These are phyloP conservation scores for Aleiodes testaceus DNA, from an alignment of 2,888 invertebrate species.

Conservation along the genomic window DNA sequence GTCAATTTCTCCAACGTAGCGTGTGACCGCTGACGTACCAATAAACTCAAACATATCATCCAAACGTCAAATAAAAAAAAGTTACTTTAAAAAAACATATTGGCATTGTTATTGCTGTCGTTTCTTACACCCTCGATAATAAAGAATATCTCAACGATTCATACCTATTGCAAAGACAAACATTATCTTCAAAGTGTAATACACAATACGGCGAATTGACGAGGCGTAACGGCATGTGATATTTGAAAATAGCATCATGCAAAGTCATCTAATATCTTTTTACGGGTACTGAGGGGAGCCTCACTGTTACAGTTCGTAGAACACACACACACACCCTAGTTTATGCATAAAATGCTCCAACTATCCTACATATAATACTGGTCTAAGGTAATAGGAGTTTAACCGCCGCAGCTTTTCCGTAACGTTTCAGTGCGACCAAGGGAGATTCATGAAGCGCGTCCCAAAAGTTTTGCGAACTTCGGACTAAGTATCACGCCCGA, in stretches of 20 bases:
- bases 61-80: no score
- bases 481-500: constrained; percentile 47
- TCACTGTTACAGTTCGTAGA: constrained; percentile 23
- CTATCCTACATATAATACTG: background rate
- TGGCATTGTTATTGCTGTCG: no score
- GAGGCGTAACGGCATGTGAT: background rate
- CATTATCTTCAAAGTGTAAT: no score
- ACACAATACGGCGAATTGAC: background rate
- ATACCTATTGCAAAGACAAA: no score
- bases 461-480: constrained; percentile 51
- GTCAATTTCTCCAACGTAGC: no score
- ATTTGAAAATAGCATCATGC: background rate
- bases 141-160: no score
- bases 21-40: no score
- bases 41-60: no score
- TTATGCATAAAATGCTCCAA: background rate
- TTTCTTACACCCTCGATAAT: no score
- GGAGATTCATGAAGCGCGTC: constrained; percentile 52
- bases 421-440: constrained; percentile 37
- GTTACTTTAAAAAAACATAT: no score
- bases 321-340: constrained; percentile 1
- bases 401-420: constrained; percentile 47
- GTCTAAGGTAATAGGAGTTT: constrained; percentile 49
- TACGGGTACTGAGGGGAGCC: constrained; percentile 21
- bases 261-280: constrained; percentile 43